Base-by-base conservation (phyloP, 2,888 invertebrate genomes). In the Dromius quadrimaculatus region DNA sequence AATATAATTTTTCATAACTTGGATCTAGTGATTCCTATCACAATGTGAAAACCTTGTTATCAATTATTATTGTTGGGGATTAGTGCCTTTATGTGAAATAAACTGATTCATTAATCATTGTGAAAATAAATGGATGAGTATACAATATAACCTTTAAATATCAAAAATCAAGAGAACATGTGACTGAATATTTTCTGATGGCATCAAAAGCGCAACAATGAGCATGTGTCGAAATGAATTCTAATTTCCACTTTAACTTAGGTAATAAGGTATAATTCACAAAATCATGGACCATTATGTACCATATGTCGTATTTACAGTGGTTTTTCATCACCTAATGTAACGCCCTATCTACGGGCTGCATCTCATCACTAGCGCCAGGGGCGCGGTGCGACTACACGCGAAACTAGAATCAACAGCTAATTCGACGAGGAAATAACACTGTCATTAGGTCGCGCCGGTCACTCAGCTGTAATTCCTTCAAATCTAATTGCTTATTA, bases 401-500 rank as follows among this genome's bases (percentile, higher is more conserved):
- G 70, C 70, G 38, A 70, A 61, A 70, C 70, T 70, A 38, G 70
- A 61, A 70, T 70, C 70, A 70, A 19, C 22, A 20, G 65, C 36
- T 64, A 64, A 64, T 47, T 65, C 65, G 65, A 45, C 32, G 59
- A 41, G 57, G 68, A 68, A 41, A 50, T 54, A 50, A 69, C 61
- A 61, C 47, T 59, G 70, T 70, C 61, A 68, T 68, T 68, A 68
- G 57, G 59, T 43, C 62, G 38, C 17, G 15, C 23, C 34, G 47
- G 45, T 68, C 68, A 68, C 43, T 68, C 28, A 43, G 43, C 43
- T 62, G 41, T 62, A 62, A 62, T 68, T 68, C 59, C 70, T 70
- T 47, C 36, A 69, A 36, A 19, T 47, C 36, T 70, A 70, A 70
- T 70, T 70, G 70, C 62, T 62, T 61, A 69, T 69, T 69, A 69